Evolutionary conservation across 2,888 invertebrate genomes (phyloP), one percentile per base, ranked within the genome.

Genomic region (Julus scanicus): DNA sequence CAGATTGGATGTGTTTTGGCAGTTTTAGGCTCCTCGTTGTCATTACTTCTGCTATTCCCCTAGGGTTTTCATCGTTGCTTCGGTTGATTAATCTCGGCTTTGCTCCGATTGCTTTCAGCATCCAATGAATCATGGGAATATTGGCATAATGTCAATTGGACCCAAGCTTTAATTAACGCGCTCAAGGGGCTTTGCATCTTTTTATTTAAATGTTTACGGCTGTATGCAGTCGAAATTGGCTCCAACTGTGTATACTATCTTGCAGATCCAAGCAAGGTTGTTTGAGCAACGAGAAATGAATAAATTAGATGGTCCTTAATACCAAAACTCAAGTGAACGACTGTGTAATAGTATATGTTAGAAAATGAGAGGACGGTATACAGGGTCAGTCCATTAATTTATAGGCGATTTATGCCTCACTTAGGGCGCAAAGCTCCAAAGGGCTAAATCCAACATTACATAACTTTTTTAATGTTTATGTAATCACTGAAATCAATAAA

Each of bases 1-100:
- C 80, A 80, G 80, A 80, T 80, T 80, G 80, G 80, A 80, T 80
- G 80, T 80, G 80, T 80, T 80, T 80, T 80, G 80, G 80, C 80
- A 80, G 80, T 29, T 80, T 80, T 29, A 29, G 29, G 71, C 71
- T 71, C 71, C 29, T 29, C 71, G 71, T 29, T 80, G 80, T 80
- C 80, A 80, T 80, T 80, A 80, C 80, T 80, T 37, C 11, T 15
- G 80, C 15, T 37, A 37, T 80, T 80, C 80, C 80, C 80, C 37
- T 8, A 29, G 80, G 80, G 80, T 80, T 80, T 80, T 15, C 80
- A 37, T 13, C 80, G 80, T 13, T 80, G 80, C 80, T 37, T 80
- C 80, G 37, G 13, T 80, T 37, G 80, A 80, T 80, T 80, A 80
- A 80, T 80, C 80, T 80, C 37, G 80, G 80, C 9, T 80, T 80